A percentile compares a stretch with the other conserved stretches of the same genome.
These are phyloP conservation scores for Drosophila prostipennis DNA, from an alignment of 2,888 invertebrate genomes.

Conservation along the genomic window DNA sequence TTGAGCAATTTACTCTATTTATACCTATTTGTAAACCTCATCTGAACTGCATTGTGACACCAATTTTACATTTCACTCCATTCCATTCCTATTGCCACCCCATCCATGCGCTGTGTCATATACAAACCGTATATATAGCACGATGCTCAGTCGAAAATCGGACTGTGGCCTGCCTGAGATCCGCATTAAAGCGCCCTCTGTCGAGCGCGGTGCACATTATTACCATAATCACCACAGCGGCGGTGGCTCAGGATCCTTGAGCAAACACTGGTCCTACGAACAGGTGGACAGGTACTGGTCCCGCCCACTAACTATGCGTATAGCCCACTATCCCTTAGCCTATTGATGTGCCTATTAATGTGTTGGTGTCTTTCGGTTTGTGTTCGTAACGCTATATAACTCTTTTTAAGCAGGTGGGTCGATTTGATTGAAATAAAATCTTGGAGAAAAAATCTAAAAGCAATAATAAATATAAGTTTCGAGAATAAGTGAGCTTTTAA, in stretches of 20 bases:
- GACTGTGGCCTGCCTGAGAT: constrained; percentile 89
- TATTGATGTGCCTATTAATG: constrained; percentile 38
- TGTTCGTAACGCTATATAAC: constrained; percentile 33
- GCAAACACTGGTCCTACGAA: constrained; percentile 83
- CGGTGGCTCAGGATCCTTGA: constrained; percentile 85
- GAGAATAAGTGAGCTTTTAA: too few relatives aligned
- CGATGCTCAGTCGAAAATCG: constrained; percentile 86
- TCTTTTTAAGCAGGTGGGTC: constrained; percentile 9
- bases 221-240: constrained; percentile 84
- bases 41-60: constrained; percentile 38
- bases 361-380: constrained; percentile 44
- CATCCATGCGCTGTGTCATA: constrained; percentile 25
- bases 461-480: too few relatives aligned
- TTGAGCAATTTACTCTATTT: constrained; percentile 28
- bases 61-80: constrained; percentile 39
- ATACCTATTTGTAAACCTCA: constrained; percentile 26
- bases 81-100: constrained; percentile 40
- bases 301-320: constrained; percentile 53
- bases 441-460: too few relatives aligned
- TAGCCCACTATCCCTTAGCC: constrained; percentile 30
- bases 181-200: constrained; percentile 92
- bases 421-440: background rate
- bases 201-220: constrained; percentile 87
- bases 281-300: constrained; percentile 83
- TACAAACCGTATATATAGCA: constrained; percentile 49